phyloP scores from a whole-genome alignment of 64 coral and sea anemone genomes.

The Exaiptasia diaphana region DNA sequence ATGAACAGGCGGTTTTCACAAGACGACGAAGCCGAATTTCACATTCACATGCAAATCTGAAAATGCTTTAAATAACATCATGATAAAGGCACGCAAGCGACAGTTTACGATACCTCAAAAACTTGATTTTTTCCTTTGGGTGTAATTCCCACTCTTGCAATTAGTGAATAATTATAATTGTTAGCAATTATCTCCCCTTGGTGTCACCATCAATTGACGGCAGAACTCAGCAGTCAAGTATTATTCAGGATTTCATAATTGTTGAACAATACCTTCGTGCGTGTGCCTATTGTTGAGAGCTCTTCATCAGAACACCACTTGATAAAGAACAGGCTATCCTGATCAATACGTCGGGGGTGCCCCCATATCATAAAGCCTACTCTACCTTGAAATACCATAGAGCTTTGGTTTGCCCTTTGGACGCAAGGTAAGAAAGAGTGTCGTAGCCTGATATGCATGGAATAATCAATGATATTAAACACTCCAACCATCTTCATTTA shows the following conservation, averaged over 20 bases:
- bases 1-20: not conserved
- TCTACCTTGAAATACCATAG: not conserved
- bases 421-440: not conserved
- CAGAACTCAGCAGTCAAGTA: not conserved
- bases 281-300: conserved; percentile 15
- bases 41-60: conserved; percentile 1
- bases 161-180: not conserved
- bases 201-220: not conserved
- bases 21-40: not conserved
- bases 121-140: conserved; percentile 1
- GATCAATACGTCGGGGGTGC: not conserved
- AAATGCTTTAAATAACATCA: no score
- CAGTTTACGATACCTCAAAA: conserved; percentile 1
- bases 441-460: no score
- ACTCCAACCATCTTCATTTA: no score
- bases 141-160: conserved; percentile 3
- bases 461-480: no score
- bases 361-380: not conserved
- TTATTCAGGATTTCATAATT: conserved; percentile 13
- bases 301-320: not conserved
- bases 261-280: not conserved
- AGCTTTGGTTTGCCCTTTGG: not conserved
- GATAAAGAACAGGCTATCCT: conserved; percentile 7
- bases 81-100: not conserved
- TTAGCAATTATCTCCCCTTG: not conserved